A percentile compares a stretch with the other conserved stretches of the same genome.
Conservation (phyloP, 2,888 invertebrate genomes). For the Drosophila neonasuta region DNA sequence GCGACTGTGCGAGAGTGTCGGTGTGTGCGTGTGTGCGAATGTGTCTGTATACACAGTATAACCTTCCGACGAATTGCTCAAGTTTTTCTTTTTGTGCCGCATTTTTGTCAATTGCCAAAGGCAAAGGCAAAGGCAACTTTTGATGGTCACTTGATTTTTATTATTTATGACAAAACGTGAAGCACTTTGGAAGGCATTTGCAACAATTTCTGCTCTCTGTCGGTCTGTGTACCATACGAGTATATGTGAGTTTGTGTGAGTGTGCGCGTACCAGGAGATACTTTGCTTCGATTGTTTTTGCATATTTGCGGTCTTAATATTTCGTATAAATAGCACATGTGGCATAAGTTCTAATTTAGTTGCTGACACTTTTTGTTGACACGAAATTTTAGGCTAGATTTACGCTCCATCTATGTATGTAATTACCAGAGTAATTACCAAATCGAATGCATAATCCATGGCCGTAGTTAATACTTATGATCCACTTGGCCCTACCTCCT, state of each 20-base stretch:
- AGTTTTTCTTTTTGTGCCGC: slow-evolving; percentile 27
- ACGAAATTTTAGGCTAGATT: slow-evolving; percentile 59
- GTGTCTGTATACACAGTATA: slow-evolving; percentile 35
- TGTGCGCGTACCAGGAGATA: slow-evolving; percentile 29
- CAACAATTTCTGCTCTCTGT: slow-evolving; percentile 1
- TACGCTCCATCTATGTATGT: slow-evolving; percentile 37
- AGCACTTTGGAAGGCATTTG: slow-evolving; percentile 48
- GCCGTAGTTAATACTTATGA: slow-evolving; percentile 15
- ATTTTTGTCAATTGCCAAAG: slow-evolving; percentile 65
- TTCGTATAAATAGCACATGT: slow-evolving; percentile 46
- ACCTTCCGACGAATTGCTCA: slow-evolving; percentile 61
- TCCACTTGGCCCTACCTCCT: too few relatives aligned
- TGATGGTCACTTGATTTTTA: slow-evolving; percentile 73
- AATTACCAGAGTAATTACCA: slow-evolving; percentile 33
- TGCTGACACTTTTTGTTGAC: slow-evolving; percentile 55
- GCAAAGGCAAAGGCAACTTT: slow-evolving; percentile 53
- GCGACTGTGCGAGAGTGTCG: slow-evolving; percentile 1
- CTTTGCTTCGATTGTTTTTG: slow-evolving; percentile 48
- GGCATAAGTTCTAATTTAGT: slow-evolving; percentile 64
- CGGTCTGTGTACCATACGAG: slow-evolving; percentile 13
- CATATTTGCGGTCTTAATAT: slow-evolving; percentile 35
- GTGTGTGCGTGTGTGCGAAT: slow-evolving; percentile 1
- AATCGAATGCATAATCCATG: slow-evolving; percentile 25
- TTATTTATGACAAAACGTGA: slow-evolving; percentile 57
- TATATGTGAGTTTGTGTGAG: slow-evolving; percentile 15